These are phyloP conservation scores for Caloenas nicobarica DNA, from an alignment of 2,113 vertebrate species.

Conservation along the genomic window DNA sequence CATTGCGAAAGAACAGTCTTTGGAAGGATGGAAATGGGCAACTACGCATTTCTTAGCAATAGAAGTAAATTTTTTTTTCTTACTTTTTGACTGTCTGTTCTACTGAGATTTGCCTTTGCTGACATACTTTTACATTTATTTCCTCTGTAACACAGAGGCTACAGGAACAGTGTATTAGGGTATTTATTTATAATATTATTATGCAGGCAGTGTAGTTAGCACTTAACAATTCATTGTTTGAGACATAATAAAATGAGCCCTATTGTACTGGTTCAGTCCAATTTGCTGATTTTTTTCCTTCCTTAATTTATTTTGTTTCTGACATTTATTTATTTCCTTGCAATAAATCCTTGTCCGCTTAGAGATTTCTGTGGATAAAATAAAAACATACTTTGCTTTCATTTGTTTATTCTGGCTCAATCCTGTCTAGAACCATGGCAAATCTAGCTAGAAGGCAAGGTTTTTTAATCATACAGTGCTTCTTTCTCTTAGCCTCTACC, in stretches of 20 bases:
- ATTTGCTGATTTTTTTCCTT: background rate
- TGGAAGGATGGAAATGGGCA: background rate
- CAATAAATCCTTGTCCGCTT: background rate
- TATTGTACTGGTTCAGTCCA: background rate
- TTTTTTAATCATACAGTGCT: background rate
- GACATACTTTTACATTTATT: background rate
- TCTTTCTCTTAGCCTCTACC: background rate
- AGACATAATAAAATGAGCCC: background rate
- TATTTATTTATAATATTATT: background rate
- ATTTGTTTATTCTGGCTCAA: background rate
- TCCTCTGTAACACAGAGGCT: background rate
- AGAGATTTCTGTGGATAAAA: background rate
- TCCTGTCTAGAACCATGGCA: background rate
- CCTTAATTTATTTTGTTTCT: background rate
- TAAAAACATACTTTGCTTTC: background rate
- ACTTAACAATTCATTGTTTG: background rate
- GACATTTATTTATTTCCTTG: background rate
- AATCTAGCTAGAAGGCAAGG: background rate
- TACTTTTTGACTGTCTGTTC: background rate
- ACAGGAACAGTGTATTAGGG: background rate
- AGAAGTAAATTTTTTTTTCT: background rate
- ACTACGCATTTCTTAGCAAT: background rate
- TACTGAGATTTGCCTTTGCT: background rate
- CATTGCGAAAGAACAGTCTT: background rate
- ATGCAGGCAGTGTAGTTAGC: background rate